Base-by-base conservation (phyloP, 2,888 invertebrate species). In the Ectemnius lituratus region DNA sequence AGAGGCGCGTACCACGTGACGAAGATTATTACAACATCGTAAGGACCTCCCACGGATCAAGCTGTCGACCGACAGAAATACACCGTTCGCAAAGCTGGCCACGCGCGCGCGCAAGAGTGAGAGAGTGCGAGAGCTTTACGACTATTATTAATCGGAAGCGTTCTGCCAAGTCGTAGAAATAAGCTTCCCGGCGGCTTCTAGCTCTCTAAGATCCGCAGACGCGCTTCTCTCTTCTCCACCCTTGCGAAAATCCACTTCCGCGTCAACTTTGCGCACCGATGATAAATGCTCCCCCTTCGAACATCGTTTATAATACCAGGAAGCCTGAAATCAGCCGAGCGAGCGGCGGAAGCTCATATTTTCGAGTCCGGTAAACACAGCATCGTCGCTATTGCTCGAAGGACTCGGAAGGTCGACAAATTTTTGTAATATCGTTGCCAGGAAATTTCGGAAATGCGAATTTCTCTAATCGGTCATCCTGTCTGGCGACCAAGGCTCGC, bases 111-210 rank as follows among this genome's bases (percentile, higher is more conserved):
- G 66, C 78, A 67, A 74, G 64, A 47, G 52, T 58, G 62, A 67
- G 73, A 67, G 75, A 71, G 75, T 69, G 74, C 52, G 67, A 79
- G 67, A 74, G 74, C 64, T 76, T 76, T 76, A 67, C 72, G 70
- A 78, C 80, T 84, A 83, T 83, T 84, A 84, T 83, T 83, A 80
- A 84, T 84, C 78, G 78, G 56, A 79, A 78, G 61, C 79, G 76
- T 78, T 73, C 46, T 80, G 79, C 82, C 82, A 83, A 79, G 73
- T 65, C 63, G 73, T 75, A 71, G 73, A 82, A 80, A 74, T 63
- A 67, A 60, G 66, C 62, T 52, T 16, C 52, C 52, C n/a, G 52
- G 16, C 16, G 52, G 52, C 16, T 16, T 47, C 13, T 23, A 23
- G 3, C 23, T 23, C 47, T 2, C n/a, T 5, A 4, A 47, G 13